Evolutionary conservation across 2,113 vertebrate genomes (phyloP), one percentile per base, ranked within the genome.

Genomic region (Lepidothrix coronata): DNA sequence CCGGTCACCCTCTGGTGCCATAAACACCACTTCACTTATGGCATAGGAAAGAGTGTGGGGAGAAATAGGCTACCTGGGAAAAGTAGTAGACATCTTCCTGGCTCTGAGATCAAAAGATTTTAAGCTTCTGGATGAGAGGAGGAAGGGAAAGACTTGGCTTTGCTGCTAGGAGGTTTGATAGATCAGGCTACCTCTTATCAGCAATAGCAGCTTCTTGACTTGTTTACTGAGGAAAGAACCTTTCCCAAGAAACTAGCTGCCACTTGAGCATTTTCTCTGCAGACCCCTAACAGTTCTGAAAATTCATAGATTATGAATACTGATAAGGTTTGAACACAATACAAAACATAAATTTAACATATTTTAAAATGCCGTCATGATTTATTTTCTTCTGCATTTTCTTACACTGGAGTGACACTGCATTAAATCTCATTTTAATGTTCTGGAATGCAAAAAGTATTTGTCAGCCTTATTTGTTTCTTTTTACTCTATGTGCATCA

Each of bases 391-490:
- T 70, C 23, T 83, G 8, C 13, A 3, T 84, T 85, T 73, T 51
- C 43, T 86, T 83, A 70, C 44, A 44, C 11, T 59, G 54, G 15
- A 72, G 6, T 86, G 70, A 84, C 63, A 46, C 14, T 39, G 55
- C 30, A 41, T 94, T 88, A 83, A 88, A 90, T 88, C 67, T 93
- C 67, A 81, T 74, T 91, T 89, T 43, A 93, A 44, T 37, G 51
- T 48, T 88, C 20, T 63, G 48, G 33, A 66, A 74, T 67, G 74
- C 48, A 93, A 46, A 59, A 84, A 30, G 15, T 57, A 41, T 46
- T 71, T 82, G 31, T 89, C 71, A 96, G 43, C 43, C 21, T 74
- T 85, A 39, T 85, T 81, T 87, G 11, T 91, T 93, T 90, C 27
- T 66, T 76, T 89, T 58, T 82, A n/a, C 27, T 82, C 4, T 76